Base-by-base conservation (phyloP, 1,140 invertebrate species). In the Platyscapa corneri region DNA sequence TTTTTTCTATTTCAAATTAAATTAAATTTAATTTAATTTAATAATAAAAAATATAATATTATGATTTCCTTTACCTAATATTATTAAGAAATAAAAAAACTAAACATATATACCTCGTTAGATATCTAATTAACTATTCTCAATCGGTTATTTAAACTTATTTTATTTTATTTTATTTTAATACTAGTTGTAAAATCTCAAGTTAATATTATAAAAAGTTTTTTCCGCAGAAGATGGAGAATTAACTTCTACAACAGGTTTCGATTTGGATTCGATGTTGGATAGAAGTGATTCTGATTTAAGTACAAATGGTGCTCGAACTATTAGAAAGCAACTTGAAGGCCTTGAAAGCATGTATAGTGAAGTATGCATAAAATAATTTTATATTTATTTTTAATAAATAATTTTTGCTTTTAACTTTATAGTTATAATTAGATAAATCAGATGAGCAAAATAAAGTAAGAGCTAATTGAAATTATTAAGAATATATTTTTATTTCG, bases 311-410 rank as follows among this genome's bases (percentile, higher is more conserved):
- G 96, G 97, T 91, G 96, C 96, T 0, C 93, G 95, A 87, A 96
- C 96, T 6, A 97, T 98, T 49, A 94, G 97, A 72, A 96, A 97
- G 84, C 97, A 98, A 90, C 92, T 98, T 32, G 96, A 97, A 89
- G 97, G 97, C 1, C 94, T 98, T 18, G 97, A 98, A 94, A 96
- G 95, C 85, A 98, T 98, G 97, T 98, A 98, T 90, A 95, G 96
- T 18, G 95, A 96, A 93, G 95, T 78, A 60, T 34, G 76, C 23
- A 37, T 34, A 77, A 23, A 42, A n/a, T 39, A 23, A 8, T 3
- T 72, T 39, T 39, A n/a, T n/a, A 72, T 72, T 20, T 20, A 72
- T 72, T 72, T 53, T 39, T 23, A 39, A 39, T 20, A 72, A 39
- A 39, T 37, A 39, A 72, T 39, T 23, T 67, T 67, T 32, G 32